Conservation (phyloP, 2,888 invertebrate species). For the Zele albiditarsus region DNA sequence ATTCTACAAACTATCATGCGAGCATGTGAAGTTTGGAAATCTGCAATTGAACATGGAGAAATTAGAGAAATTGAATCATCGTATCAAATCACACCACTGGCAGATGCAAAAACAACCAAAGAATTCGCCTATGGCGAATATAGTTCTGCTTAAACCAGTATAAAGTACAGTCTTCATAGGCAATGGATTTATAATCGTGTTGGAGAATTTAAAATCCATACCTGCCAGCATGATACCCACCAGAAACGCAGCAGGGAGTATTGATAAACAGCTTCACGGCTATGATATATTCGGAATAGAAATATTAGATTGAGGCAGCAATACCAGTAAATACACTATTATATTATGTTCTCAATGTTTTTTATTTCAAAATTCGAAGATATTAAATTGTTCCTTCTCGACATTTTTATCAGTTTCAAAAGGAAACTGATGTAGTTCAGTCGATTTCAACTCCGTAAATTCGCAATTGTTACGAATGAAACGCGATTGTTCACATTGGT, state of each 20-base stretch:
- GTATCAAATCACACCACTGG: slow-evolving; percentile 62
- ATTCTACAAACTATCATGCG: slow-evolving; percentile 50
- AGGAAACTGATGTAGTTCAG: too few relatives aligned
- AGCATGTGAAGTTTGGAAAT: neutral
- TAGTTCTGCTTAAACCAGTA: slow-evolving; percentile 56
- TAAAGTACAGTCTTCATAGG: slow-evolving; percentile 57
- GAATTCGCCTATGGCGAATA: slow-evolving; percentile 55
- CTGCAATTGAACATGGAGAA: neutral
- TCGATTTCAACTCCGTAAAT: too few relatives aligned
- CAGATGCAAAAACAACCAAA: slow-evolving; percentile 54
- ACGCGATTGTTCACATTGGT: too few relatives aligned
- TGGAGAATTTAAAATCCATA: slow-evolving; percentile 53
- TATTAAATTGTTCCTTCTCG: too few relatives aligned
- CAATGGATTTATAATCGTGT: slow-evolving; percentile 55
- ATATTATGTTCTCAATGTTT: too few relatives aligned
- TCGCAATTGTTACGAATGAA: too few relatives aligned
- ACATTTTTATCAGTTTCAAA: too few relatives aligned
- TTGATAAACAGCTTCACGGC: slow-evolving; percentile 53
- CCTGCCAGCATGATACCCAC: slow-evolving; percentile 48
- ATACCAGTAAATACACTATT: too few relatives aligned
- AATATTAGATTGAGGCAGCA: neutral
- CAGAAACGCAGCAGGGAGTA: slow-evolving; percentile 51
- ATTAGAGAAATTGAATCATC: slow-evolving; percentile 5
- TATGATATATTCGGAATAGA: too few relatives aligned
- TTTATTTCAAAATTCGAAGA: too few relatives aligned